Evolutionary conservation across 1,140 invertebrate genomes (phyloP).

Genomic region (Cylas formicarius): DNA sequence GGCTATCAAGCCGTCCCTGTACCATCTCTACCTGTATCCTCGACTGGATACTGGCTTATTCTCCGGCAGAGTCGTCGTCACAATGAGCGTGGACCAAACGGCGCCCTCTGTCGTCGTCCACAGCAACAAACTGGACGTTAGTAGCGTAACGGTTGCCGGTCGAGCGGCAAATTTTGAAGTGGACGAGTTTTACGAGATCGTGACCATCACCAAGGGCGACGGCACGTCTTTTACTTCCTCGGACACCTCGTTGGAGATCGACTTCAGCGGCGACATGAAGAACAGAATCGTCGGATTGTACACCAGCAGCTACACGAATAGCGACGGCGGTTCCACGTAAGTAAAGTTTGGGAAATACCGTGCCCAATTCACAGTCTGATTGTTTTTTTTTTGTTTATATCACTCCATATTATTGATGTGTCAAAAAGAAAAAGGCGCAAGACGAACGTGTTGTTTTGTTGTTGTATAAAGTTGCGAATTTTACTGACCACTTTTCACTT

Average conservation of each 20-base stretch:
- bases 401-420: too few species aligned
- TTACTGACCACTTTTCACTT: too few species aligned
- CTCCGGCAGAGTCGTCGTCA: slow-evolving; percentile 61
- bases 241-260: slow-evolving; percentile 30
- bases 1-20: slow-evolving; percentile 59
- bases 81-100: slow-evolving; percentile 50
- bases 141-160: slow-evolving; percentile 23
- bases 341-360: slow-evolving; percentile 11
- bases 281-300: slow-evolving; percentile 50
- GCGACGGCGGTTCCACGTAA: slow-evolving; percentile 39
- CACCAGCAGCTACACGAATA: slow-evolving; percentile 42
- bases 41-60: slow-evolving; percentile 55
- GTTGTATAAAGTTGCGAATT: too few species aligned
- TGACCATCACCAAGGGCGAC: slow-evolving; percentile 25
- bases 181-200: slow-evolving; percentile 24
- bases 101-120: slow-evolving; percentile 63
- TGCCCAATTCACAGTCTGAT: neutral
- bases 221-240: slow-evolving; percentile 17
- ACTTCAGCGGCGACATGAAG: slow-evolving; percentile 46
- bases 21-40: slow-evolving; percentile 69
- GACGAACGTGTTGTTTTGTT: too few species aligned
- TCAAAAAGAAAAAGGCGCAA: too few species aligned
- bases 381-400: too few species aligned
- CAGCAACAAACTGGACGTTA: slow-evolving; percentile 56
- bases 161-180: slow-evolving; percentile 14